Evolutionary conservation across 1,140 invertebrate species (phyloP).

Genomic region (Dendroctonus ponderosae): DNA sequence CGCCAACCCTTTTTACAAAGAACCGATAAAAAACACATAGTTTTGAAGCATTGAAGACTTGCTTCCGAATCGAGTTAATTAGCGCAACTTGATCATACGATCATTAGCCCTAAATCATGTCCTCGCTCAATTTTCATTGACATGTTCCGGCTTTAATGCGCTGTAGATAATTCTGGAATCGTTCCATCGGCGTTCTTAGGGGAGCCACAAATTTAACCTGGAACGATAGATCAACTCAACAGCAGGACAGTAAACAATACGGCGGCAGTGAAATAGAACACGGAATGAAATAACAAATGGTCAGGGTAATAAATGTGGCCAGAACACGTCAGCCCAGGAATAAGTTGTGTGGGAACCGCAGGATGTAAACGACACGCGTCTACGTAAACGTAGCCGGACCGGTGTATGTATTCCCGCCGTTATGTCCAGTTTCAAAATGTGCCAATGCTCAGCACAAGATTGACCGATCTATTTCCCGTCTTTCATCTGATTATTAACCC

Average conservation of each 20-base stretch:
- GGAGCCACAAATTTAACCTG: slow-evolving; percentile 5
- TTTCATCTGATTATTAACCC: too few species aligned
- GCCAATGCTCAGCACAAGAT: too few species aligned
- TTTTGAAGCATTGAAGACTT: too few species aligned
- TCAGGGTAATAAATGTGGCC: slow-evolving; percentile 41
- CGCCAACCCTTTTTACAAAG: too few species aligned
- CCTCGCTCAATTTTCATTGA: too few species aligned
- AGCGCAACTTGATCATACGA: too few species aligned
- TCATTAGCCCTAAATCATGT: too few species aligned
- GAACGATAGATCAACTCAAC: slow-evolving; percentile 22
- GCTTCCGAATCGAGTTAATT: too few species aligned
- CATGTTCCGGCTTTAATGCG: too few species aligned
- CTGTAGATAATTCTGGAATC: not conserved
- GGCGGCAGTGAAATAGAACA: slow-evolving; percentile 16
- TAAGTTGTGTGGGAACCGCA: slow-evolving; percentile 37
- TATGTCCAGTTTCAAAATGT: not conserved
- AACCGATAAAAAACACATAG: too few species aligned
- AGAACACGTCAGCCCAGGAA: slow-evolving; percentile 37
- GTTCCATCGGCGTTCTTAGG: not conserved
- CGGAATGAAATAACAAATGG: slow-evolving; percentile 39
- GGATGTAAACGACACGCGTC: slow-evolving; percentile 38
- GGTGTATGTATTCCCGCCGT: slow-evolving; percentile 17
- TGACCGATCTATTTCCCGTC: too few species aligned
- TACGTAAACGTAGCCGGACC: slow-evolving; percentile 20
- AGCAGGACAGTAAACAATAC: slow-evolving; percentile 21